Conservation (phyloP, 1,140 invertebrate genomes). For the Heterodera carotae region DNA sequence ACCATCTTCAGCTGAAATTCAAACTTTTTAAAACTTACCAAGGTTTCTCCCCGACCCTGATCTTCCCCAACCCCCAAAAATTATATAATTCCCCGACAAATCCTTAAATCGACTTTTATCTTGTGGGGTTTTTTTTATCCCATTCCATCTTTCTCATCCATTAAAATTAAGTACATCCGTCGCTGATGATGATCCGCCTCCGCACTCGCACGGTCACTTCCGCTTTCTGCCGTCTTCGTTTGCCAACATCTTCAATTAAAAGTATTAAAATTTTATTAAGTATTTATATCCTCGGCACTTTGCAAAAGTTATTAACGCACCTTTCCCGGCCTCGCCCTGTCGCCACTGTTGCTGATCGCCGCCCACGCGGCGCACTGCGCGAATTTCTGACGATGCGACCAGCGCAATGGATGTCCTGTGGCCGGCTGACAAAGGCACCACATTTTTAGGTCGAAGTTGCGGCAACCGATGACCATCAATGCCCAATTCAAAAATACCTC, state of each 20-base stretch:
- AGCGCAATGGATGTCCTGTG: not conserved
- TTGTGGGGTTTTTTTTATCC: not conserved
- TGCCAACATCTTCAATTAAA: not conserved
- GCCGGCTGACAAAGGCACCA: not conserved
- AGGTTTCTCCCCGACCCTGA: not conserved
- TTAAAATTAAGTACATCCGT: conserved; percentile 7
- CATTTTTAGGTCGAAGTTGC: conserved; percentile 1
- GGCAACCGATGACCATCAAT: not conserved
- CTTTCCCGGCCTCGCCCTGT: not conserved
- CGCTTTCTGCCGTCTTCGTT: not conserved
- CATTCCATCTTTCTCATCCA: not conserved
- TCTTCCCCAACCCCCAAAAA: too few species aligned
- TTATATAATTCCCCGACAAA: too few species aligned
- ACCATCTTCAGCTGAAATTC: not conserved
- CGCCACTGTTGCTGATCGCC: not conserved
- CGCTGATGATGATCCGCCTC: conserved; percentile 24
- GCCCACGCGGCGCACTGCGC: not conserved
- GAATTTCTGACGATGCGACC: conserved; percentile 4
- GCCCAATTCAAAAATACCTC: not conserved
- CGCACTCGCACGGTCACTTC: conserved; percentile 25
- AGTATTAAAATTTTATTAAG: not conserved
- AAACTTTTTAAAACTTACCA: not conserved
- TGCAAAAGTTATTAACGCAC: not conserved
- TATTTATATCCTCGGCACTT: not conserved
- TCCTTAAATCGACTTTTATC: not conserved